Evolutionary conservation across 2,113 vertebrate genomes (phyloP).

Genomic region (Smithornis capensis): DNA sequence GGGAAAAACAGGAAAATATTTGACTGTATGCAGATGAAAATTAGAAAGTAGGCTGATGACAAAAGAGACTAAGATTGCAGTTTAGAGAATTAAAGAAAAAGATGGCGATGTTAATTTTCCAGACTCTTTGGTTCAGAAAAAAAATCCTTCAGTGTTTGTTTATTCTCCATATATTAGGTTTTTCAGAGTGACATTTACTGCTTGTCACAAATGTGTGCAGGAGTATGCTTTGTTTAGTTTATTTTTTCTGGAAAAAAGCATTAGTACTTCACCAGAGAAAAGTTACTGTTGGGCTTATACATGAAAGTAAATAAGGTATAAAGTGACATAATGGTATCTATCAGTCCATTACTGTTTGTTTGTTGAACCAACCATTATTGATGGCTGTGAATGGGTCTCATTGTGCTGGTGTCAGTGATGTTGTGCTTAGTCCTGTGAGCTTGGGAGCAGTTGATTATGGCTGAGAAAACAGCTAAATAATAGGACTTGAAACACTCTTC

Average conservation of each 20-base stretch:
- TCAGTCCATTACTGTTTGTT: neutral
- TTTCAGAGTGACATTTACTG: neutral
- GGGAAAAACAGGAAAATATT: neutral
- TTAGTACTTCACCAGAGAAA: neutral
- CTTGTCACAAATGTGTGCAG: fast-evolving
- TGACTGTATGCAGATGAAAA: neutral
- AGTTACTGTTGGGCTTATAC: neutral
- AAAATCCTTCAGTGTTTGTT: neutral
- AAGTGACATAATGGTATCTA: neutral
- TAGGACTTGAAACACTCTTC: neutral
- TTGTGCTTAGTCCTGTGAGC: neutral
- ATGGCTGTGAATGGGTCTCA: neutral
- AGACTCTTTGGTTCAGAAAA: neutral
- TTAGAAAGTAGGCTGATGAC: neutral
- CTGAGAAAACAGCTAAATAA: neutral
- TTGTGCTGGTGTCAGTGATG: neutral
- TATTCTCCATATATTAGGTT: neutral
- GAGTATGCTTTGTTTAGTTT: neutral
- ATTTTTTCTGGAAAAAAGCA: neutral
- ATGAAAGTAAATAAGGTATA: neutral
- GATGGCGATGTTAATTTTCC: neutral
- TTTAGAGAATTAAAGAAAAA: neutral
- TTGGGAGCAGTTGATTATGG: neutral
- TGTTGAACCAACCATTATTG: neutral
- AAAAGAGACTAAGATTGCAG: neutral